phyloP scores from a whole-genome alignment of 2,797 vertebrate species.

The Lepilemur septentrionalis region DNA sequence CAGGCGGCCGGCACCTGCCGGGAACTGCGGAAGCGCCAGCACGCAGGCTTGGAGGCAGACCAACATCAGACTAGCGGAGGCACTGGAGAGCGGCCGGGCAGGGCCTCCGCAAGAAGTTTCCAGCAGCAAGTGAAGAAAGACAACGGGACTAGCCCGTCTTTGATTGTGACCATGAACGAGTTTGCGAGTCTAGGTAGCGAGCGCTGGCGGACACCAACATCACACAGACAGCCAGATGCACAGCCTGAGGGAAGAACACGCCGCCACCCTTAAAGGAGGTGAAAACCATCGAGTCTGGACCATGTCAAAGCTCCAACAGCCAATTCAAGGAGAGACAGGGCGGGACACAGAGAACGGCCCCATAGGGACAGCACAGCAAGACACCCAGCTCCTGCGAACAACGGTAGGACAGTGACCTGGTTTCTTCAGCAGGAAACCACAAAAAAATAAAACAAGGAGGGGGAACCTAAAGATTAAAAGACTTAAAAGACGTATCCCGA shows the following conservation, averaged over 20 bases:
- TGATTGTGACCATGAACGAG: fast-evolving
- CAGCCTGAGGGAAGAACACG: neutral
- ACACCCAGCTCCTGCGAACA: fast-evolving
- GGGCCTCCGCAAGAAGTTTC: too few relatives aligned
- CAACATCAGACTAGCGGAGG: neutral
- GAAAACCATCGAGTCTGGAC: neutral
- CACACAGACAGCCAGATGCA: neutral
- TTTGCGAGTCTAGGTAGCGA: neutral
- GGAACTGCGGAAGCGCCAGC: too few relatives aligned
- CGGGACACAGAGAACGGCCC: neutral
- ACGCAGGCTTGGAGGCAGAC: neutral
- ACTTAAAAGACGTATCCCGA: neutral
- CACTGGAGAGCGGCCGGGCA: neutral
- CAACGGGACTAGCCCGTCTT: fast-evolving
- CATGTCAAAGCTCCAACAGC: neutral
- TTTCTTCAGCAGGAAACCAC: neutral
- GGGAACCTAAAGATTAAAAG: neutral
- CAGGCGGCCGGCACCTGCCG: fast-evolving
- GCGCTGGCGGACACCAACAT: neutral
- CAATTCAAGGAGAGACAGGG: too few relatives aligned
- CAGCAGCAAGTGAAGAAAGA: fast-evolving
- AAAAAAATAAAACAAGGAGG: neutral
- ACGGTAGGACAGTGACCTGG: neutral
- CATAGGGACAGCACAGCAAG: neutral
- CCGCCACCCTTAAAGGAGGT: too few relatives aligned